Evolutionary conservation across 2,888 invertebrate species (phyloP), one percentile per base, ranked within the genome.

Genomic region (Orchesella flavescens): DNA sequence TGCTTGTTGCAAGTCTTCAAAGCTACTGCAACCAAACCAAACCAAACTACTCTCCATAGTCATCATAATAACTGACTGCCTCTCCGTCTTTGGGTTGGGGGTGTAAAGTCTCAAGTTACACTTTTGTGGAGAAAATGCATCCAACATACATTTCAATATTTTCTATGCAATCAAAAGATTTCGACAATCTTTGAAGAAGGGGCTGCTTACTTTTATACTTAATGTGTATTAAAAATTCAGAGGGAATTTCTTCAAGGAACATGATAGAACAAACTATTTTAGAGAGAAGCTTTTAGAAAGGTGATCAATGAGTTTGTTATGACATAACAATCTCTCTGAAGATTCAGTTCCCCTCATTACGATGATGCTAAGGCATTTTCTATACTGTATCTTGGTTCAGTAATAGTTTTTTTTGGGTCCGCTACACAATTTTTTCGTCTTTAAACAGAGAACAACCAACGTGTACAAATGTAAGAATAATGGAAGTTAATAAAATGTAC

Each of bases 221-320:
- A n/a, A 34, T 12, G 34, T 5, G 63, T 1, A 17, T 13, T 59
- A 21, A 59, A 59, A 12, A 59, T 59, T 19, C 34, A 34, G 49
- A 49, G n/a, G 49, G 12, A 49, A 7, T 12, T 49, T n/a, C n/a
- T 49, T 15, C 49, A 10, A 49, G n/a, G 12, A 49, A 7, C 12
- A 7, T 15, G 49, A n/a, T n/a, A n/a, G 17, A 21, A 59, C 17
- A 59, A 23, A 19, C 7, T 69, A 1, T 53, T n/a, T 49, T 53
- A 7, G 49, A 69, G 49, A 69, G 66, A 66, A 66, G 66, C 66
- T 57, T 72, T 57, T 72, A 72, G 65, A 55, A 59, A 75, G 77
- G 82, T 86, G 86, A 86, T 84, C 86, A 86, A 86, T 86, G 86
- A 73, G 73, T 44, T 81, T 86, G 86, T 86, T 86, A 86, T 86